Evolutionary conservation across 2,888 invertebrate species (phyloP).

Genomic region (Acronicta leporina): DNA sequence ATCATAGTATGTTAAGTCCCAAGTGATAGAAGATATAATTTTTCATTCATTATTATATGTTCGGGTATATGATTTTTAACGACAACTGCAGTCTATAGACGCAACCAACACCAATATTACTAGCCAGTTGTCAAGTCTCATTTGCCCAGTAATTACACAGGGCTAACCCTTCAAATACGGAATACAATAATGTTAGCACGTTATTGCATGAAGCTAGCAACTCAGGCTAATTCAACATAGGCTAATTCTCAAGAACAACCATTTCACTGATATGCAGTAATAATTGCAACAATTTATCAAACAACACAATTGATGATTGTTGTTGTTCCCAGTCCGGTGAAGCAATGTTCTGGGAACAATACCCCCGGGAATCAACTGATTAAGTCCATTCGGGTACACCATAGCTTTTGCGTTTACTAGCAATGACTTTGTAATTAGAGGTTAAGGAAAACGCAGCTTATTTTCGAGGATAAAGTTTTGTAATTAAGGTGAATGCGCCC

Average conservation of each 20-base stretch:
- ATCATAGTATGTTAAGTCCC: too few relatives aligned
- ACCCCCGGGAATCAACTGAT: conserved; percentile 7
- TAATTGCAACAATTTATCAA: conserved; percentile 21
- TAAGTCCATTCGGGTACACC: not conserved
- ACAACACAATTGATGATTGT: conserved; percentile 22
- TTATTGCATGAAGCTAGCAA: too few relatives aligned
- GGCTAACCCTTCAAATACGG: too few relatives aligned
- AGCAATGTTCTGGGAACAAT: conserved; percentile 1
- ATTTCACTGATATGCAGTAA: not conserved
- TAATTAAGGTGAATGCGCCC: not conserved
- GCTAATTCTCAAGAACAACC: not conserved
- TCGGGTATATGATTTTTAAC: too few relatives aligned
- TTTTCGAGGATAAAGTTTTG: not conserved
- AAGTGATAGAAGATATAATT: too few relatives aligned
- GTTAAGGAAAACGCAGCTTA: conserved; percentile 1
- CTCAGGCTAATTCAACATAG: too few relatives aligned
- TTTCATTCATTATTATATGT: too few relatives aligned
- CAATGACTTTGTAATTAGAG: conserved; percentile 13
- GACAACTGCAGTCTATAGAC: too few relatives aligned
- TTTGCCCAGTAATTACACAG: too few relatives aligned
- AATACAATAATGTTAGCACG: too few relatives aligned
- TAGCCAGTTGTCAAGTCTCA: too few relatives aligned
- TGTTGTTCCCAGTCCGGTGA: conserved; percentile 3
- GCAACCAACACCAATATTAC: too few relatives aligned
- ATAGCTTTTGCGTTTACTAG: conserved; percentile 19